A percentile compares a stretch with the other conserved stretches of the same genome.
These are phyloP conservation scores for Passerculus sandwichensis DNA, from an alignment of 2,797 vertebrate genomes.

Conservation along the genomic window DNA sequence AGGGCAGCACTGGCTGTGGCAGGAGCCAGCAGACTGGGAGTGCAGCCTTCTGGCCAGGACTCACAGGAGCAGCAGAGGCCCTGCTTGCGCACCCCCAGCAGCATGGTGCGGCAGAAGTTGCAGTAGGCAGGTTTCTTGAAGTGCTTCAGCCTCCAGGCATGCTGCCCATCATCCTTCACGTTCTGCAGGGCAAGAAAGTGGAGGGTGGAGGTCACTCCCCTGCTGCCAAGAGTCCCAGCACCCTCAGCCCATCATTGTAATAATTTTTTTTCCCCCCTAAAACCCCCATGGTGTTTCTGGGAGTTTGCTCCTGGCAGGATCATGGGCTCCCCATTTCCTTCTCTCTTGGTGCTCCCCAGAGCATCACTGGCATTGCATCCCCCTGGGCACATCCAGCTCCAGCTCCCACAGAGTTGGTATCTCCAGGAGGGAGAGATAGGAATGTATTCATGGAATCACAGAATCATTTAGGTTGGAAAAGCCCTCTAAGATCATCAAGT, in stretches of 20 bases:
- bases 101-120: slow-evolving; percentile 93
- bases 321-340: neutral
- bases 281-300: fast-evolving
- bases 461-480: too few relatives aligned
- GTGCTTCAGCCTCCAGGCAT: slow-evolving; percentile 94
- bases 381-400: fast-evolving
- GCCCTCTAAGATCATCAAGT: too few relatives aligned
- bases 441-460: too few relatives aligned
- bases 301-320: neutral
- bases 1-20: neutral
- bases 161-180: slow-evolving; percentile 90
- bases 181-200: slow-evolving; percentile 71
- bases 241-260: neutral
- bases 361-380: fast-evolving
- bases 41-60: neutral
- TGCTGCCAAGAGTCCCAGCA: fast-evolving
- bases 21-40: fast-evolving
- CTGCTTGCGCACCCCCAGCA: slow-evolving; percentile 93
- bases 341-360: neutral
- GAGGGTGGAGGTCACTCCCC: neutral
- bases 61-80: slow-evolving; percentile 92
- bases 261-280: neutral
- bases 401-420: fast-evolving
- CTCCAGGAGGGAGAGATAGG: too few relatives aligned
- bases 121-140: slow-evolving; percentile 97